Base-by-base conservation (phyloP, 2,888 invertebrate species). In the Drosophila macrothrix region DNA sequence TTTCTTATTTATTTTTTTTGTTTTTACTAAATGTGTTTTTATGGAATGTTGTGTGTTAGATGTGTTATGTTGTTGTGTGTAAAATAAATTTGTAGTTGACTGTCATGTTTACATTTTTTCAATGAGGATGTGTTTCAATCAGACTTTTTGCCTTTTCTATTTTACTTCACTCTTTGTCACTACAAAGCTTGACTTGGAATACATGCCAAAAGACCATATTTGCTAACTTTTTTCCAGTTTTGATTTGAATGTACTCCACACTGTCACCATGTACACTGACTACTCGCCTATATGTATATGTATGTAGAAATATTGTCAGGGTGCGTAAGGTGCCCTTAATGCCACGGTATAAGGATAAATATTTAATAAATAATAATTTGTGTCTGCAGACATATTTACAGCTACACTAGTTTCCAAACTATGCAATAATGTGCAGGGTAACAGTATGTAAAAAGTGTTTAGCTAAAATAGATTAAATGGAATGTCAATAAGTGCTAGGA, bases 391-490 rank as follows among this genome's bases (percentile, higher is more conserved):
- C 52, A 64, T 53, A 75, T 61, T 75, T 76, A 29, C 62, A 52
- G 58, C 28, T 66, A 67, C 52, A 25, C 53, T 50, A 43, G n/a
- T 29, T 37, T 22, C 19, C n/a, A 19, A 60, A 39, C 46, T 63
- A 43, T 43, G 52, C 41, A 56, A 67, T 53, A 46, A 31, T 52
- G 25, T 55, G 67, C 37, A 29, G 41, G 41, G 39, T 39, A 55
- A 61, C 62, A 64, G 63, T 66, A 61, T 69, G 67, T 22, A 66
- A 66, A 52, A 52, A 62, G 67, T 55, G 16, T 50, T 39, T 22
- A 58, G 29, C 31, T 39, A 67, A 82, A 73, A 73, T 81, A 83
- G 69, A 85, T 83, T 74, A 85, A 77, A 79, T 74, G 69, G 59
- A 52, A 56, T 70, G 76, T 71, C 83, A 81, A 79, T 67, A 61